phyloP scores from a whole-genome alignment of 2,113 vertebrate genomes.

The Petrocephalus zakoni region DNA sequence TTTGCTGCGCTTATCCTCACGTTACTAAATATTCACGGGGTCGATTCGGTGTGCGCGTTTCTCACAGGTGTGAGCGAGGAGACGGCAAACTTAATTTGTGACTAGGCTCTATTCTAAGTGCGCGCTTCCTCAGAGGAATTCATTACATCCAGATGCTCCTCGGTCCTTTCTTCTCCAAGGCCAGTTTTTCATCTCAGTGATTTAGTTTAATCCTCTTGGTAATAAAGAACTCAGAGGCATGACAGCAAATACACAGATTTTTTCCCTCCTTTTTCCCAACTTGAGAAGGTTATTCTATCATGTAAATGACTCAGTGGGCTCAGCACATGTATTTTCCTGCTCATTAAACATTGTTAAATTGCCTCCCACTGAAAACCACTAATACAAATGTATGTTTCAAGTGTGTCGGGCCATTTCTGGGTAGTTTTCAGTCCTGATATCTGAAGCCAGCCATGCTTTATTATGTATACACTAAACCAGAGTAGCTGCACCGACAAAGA shows the following conservation, averaged over 20 bases:
- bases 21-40: constrained; percentile 3
- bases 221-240: constrained; percentile 20
- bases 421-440: neutral
- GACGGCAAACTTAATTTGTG: constrained; percentile 20
- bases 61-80: constrained; percentile 12
- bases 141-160: constrained; percentile 27
- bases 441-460: neutral
- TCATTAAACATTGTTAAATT: constrained; percentile 8
- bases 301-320: constrained; percentile 1
- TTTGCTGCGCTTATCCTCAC: neutral
- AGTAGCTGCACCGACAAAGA: neutral
- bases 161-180: neutral
- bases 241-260: constrained; percentile 23
- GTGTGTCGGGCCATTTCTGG: neutral
- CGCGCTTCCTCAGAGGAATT: constrained; percentile 22
- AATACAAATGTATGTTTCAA: neutral
- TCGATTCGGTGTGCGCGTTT: neutral
- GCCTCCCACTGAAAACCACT: neutral
- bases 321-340: neutral
- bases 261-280: constrained; percentile 8
- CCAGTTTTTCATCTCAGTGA: constrained; percentile 12
- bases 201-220: constrained; percentile 22
- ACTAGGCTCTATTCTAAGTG: constrained; percentile 19
- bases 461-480: neutral
- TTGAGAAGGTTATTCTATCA: constrained; percentile 13